Evolutionary conservation across 1,140 invertebrate genomes (phyloP).

Genomic region (Spodoptera frugiperda): DNA sequence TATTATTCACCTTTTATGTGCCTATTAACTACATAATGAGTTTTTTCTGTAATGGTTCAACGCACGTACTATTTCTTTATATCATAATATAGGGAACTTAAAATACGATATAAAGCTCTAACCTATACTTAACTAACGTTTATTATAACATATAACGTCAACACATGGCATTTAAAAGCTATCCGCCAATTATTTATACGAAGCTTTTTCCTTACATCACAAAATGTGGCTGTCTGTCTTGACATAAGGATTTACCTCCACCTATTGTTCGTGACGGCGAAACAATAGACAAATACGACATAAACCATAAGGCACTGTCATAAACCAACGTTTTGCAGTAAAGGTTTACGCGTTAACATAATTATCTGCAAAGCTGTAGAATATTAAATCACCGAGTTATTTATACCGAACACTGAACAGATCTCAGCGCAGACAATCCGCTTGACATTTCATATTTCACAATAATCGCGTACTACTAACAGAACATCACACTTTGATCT

Average conservation of each 20-base stretch:
- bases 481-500: constrained; percentile 44
- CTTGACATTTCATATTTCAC: constrained; percentile 46
- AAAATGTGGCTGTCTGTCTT: no score
- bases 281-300: no score
- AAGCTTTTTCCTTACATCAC: no score
- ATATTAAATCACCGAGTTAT: constrained; percentile 31
- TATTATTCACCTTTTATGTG: constrained; percentile 34
- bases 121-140: no score
- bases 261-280: no score
- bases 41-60: constrained; percentile 13
- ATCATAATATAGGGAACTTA: constrained; percentile 5
- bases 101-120: neutral
- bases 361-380: neutral
- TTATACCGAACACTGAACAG: constrained; percentile 9
- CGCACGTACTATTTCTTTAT: neutral
- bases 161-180: neutral
- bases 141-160: no score
- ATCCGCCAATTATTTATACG: neutral
- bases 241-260: no score
- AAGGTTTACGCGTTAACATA: neutral
- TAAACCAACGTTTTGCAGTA: no score
- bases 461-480: constrained; percentile 5
- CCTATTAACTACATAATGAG: constrained; percentile 6
- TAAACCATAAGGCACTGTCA: no score
- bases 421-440: constrained; percentile 15